These are phyloP conservation scores for Arenaria interpres DNA, from an alignment of 2,113 vertebrate species.

Conservation along the genomic window DNA sequence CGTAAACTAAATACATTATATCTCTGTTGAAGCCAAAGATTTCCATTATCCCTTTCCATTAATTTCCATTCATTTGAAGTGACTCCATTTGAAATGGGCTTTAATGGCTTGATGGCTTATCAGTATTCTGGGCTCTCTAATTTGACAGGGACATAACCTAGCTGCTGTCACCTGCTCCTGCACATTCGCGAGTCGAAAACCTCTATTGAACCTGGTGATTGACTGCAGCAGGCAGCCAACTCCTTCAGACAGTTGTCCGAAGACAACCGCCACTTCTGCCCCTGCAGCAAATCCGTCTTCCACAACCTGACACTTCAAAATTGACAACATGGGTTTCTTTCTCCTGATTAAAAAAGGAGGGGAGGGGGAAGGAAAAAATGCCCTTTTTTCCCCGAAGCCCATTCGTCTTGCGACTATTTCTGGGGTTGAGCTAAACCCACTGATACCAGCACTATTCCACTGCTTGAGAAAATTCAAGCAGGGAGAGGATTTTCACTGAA, in stretches of 20 bases:
- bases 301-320: not conserved
- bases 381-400: not conserved
- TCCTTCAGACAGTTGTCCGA: not conserved
- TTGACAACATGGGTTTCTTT: not conserved
- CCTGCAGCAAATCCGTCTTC: not conserved
- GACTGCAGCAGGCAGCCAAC: not conserved
- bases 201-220: not conserved
- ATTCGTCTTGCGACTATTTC: not conserved
- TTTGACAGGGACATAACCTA: not conserved
- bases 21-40: slow-evolving; percentile 32
- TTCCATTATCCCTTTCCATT: slow-evolving; percentile 51
- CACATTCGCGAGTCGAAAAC: not conserved
- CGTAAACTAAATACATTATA: not conserved
- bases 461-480: not conserved
- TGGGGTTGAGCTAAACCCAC: not conserved
- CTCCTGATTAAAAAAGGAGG: not conserved
- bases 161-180: not conserved
- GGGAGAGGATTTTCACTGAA: not conserved
- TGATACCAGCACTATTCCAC: not conserved
- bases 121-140: not conserved
- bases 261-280: not conserved
- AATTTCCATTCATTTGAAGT: slow-evolving; percentile 20
- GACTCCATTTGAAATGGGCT: not conserved
- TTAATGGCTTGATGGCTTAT: not conserved
- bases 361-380: fast-evolving